These are phyloP conservation scores for Clupea harengus DNA, from an alignment of 2,113 vertebrate genomes.

Conservation along the genomic window DNA sequence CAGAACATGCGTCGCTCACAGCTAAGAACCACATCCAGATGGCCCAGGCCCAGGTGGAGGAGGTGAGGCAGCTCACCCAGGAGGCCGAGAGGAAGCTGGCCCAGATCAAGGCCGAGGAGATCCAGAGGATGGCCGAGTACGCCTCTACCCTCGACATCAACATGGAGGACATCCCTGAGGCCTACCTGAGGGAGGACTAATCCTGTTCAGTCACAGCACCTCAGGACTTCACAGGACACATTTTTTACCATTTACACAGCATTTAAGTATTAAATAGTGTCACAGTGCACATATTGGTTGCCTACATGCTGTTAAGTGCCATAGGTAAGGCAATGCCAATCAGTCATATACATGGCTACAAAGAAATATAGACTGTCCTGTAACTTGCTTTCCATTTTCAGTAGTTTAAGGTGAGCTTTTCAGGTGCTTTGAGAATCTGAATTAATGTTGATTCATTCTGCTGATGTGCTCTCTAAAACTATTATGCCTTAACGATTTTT, in stretches of 20 bases:
- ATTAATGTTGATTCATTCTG: not conserved
- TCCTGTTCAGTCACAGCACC: not conserved
- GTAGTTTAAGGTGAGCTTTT: not conserved
- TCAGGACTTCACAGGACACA: not conserved
- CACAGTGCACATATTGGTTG: not conserved
- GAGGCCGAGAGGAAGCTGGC: conserved; percentile 85
- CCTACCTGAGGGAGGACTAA: conserved; percentile 75
- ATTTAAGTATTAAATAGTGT: not conserved
- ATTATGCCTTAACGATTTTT: not conserved
- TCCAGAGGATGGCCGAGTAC: conserved; percentile 65
- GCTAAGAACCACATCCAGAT: conserved; percentile 80
- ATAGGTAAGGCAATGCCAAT: not conserved
- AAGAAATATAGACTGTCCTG: not conserved
- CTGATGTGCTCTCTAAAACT: not conserved
- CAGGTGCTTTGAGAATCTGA: not conserved
- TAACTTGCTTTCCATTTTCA: not conserved
- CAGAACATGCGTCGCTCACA: conserved; percentile 80
- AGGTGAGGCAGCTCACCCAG: conserved; percentile 75
- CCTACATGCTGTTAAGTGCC: not conserved
- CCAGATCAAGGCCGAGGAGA: conserved; percentile 80
- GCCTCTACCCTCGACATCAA: conserved; percentile 44
- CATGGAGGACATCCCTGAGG: conserved; percentile 68
- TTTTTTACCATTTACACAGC: not conserved
- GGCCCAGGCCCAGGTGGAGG: conserved; percentile 81
- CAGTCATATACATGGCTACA: not conserved